Evolutionary conservation across 2,797 vertebrate species (phyloP), one percentile per base, ranked within the genome.

Genomic region (Rhabdomys pumilio): DNA sequence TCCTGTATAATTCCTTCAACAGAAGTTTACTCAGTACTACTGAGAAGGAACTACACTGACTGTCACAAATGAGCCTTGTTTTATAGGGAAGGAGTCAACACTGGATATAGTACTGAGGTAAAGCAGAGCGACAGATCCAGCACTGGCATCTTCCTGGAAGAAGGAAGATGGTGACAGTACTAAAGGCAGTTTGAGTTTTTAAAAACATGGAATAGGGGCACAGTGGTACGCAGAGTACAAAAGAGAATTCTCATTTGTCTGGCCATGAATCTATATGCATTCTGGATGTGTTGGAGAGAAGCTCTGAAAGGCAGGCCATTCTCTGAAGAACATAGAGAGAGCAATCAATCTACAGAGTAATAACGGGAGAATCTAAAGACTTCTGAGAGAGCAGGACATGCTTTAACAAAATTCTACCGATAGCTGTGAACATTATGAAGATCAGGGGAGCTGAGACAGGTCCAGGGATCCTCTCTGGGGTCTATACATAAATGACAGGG

Each of bases 11-110:
- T 90, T 84, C 65, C 38, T 96, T 93, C 79, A 87, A 89, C 82
- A 92, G 20, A 75, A 96, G 92, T 80, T 93, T 91, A 93, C 20
- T 90, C 55, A 95, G 26, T 77, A 61, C 59, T 22, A 88, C 22
- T 15, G 50, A 72, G 47, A 93, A 97, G 41, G 24, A 92, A 96
- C 44, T 95, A 90, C 13, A 12, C 24, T 94, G 93, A 90, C 94
- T 59, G 53, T 34, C 24, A 83, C 19, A 72, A 82, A 88, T 34
- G 29, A 81, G 75, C 55, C 77, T 50, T 57, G 29, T 61, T 53
- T 89, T 15, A 47, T 24, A 50, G 50, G 34, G 41, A 59, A 88
- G 88, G 38, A 80, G 44, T 77, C 50, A 63, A 59, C 77, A 73
- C 34, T 19, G 38, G 41, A 85, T 79, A 9, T 61, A 44, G n/a